A percentile compares a stretch with the other conserved stretches of the same genome.
These are phyloP conservation scores for Leptinotarsa defecta DNA, from an alignment of 1,140 invertebrate species.

Conservation along the genomic window DNA sequence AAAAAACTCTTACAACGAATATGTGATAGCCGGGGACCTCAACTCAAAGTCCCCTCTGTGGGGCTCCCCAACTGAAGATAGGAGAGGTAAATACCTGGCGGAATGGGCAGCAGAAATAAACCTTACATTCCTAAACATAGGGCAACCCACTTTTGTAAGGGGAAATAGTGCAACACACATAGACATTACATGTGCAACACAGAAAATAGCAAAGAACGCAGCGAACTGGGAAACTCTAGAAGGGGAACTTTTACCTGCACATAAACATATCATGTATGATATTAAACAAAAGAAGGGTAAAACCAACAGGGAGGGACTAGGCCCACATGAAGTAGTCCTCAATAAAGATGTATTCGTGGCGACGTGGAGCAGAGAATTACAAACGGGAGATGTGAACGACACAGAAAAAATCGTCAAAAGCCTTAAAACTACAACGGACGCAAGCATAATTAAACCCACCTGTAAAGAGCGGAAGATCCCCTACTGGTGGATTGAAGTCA, in stretches of 20 bases:
- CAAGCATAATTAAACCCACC: neutral
- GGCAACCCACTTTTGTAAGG: conserved; percentile 11
- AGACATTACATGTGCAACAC: neutral
- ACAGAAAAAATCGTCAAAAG: neutral
- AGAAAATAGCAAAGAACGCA: conserved; percentile 8
- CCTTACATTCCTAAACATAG: neutral
- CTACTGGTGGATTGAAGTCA: conserved; percentile 14
- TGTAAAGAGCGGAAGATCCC: neutral
- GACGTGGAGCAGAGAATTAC: neutral
- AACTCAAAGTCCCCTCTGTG: conserved; percentile 18
- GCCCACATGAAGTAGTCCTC: neutral
- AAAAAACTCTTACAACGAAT: neutral
- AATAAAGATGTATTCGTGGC: neutral
- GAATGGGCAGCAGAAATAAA: conserved; percentile 9
- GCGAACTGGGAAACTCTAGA: conserved; percentile 1
- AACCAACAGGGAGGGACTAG: neutral
- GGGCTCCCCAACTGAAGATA: conserved; percentile 15
- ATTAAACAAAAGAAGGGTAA: neutral
- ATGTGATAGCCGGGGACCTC: conserved; percentile 13
- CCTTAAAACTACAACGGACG: neutral
- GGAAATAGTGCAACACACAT: conserved; percentile 1
- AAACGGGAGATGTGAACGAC: neutral
- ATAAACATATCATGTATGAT: neutral
- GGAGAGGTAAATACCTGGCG: conserved; percentile 10
- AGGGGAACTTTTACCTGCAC: neutral